These are phyloP conservation scores for Cheilosia vulpina DNA, from an alignment of 2,888 invertebrate genomes.

Conservation along the genomic window DNA sequence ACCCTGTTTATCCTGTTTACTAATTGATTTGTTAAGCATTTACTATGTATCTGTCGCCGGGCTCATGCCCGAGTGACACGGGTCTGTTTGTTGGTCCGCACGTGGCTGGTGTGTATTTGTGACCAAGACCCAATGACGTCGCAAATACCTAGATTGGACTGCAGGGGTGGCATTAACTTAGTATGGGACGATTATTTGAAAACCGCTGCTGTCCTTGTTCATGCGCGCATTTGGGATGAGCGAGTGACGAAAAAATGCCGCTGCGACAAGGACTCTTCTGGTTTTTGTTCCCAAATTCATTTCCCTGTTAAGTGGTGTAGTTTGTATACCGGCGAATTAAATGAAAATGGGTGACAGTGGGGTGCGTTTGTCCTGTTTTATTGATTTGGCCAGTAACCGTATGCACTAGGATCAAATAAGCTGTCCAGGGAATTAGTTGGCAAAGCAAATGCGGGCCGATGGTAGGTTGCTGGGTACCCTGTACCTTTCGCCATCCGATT, in stretches of 20 bases:
- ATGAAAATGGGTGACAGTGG: not conserved
- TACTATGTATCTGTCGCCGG: constrained; percentile 11
- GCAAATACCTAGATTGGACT: not conserved
- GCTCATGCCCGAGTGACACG: constrained; percentile 26
- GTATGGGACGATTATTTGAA: constrained; percentile 51
- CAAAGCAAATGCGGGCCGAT: not conserved
- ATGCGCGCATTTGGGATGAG: constrained; percentile 29
- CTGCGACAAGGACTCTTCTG: too few species aligned
- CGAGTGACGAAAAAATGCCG: not conserved
- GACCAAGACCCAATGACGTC: not conserved
- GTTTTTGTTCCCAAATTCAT: not conserved
- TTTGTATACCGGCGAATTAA: not conserved
- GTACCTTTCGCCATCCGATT: constrained; percentile 16
- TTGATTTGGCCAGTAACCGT: constrained; percentile 19
- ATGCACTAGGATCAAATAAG: constrained; percentile 21
- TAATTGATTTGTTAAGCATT: constrained; percentile 63
- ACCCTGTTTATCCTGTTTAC: constrained; percentile 60
- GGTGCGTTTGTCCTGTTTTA: constrained; percentile 9
- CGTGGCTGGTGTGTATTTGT: constrained; percentile 28
- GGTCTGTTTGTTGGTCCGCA: constrained; percentile 19
- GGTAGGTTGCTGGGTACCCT: not conserved
- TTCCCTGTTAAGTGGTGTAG: constrained; percentile 1
- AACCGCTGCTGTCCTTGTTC: constrained; percentile 26
- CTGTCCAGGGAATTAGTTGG: constrained; percentile 1
- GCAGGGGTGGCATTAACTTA: constrained; percentile 12